Evolutionary conservation across 2,113 vertebrate genomes (phyloP).

Genomic region (Oncorhynchus clarkii): DNA sequence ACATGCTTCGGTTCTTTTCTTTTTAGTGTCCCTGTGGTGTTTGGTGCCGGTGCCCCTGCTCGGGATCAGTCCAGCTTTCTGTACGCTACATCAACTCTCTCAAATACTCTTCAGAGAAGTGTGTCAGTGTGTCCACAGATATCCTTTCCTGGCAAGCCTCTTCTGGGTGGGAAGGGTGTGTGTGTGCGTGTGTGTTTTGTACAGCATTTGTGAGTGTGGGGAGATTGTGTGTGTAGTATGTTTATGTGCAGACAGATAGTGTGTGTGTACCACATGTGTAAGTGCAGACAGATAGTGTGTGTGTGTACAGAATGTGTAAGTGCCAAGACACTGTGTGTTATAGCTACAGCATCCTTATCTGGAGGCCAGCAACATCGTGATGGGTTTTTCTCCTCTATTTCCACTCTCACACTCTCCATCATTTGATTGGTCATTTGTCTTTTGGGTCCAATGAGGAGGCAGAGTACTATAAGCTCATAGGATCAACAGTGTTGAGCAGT

Average conservation of each 20-base stretch:
- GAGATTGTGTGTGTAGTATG: too few species aligned
- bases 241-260: too few species aligned
- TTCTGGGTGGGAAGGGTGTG: too few species aligned
- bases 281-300: too few species aligned
- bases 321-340: not conserved
- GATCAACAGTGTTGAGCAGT: not conserved
- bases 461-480: not conserved
- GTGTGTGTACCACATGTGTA: too few species aligned
- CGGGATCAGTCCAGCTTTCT: not conserved
- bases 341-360: too few species aligned
- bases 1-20: slow-evolving; percentile 35
- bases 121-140: not conserved
- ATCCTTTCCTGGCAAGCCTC: too few species aligned
- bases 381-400: not conserved
- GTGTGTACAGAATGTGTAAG: too few species aligned
- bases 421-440: not conserved
- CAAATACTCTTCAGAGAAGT: not conserved
- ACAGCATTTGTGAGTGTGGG: too few species aligned
- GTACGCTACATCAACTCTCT: not conserved
- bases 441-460: not conserved
- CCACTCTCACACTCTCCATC: not conserved
- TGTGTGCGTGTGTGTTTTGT: too few species aligned
- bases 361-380: too few species aligned
- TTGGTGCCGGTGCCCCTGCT: slow-evolving; percentile 10
- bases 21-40: slow-evolving; percentile 13